These are phyloP conservation scores for Aphelenchoides bicaudatus DNA, from an alignment of 2,888 invertebrate species.

Conservation along the genomic window DNA sequence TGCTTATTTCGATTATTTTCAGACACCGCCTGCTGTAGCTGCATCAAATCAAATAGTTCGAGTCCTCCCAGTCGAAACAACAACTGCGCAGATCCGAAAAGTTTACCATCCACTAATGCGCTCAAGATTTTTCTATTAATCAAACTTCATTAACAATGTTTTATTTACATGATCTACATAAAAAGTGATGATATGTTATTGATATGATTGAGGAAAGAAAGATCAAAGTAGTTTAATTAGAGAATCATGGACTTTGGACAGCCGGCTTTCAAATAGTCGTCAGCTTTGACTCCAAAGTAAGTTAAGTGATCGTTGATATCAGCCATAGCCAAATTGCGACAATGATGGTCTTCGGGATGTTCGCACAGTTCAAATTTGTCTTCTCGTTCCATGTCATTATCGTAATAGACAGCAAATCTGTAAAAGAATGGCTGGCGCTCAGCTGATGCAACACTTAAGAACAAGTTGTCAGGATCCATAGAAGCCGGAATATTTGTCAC, in stretches of 20 bases:
- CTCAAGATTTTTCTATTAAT: constrained; percentile 5
- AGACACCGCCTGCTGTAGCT: not conserved
- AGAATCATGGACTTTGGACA: constrained; percentile 39
- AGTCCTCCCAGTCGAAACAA: not conserved
- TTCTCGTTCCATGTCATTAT: constrained; percentile 48
- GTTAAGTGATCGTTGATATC: constrained; percentile 54
- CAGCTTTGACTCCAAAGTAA: constrained; percentile 56
- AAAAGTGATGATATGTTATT: not conserved
- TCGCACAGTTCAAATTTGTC: constrained; percentile 42
- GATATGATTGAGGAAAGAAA: not conserved
- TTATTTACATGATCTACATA: not conserved
- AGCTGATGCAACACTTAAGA: constrained; percentile 45
- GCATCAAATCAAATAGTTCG: not conserved
- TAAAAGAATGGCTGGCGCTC: constrained; percentile 57
- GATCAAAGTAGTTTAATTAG: constrained; percentile 15
- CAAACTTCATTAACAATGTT: not conserved
- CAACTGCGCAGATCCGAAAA: not conserved
- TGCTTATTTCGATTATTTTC: too few relatives aligned
- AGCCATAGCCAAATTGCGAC: constrained; percentile 49
- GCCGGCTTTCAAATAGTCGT: constrained; percentile 49
- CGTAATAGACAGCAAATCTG: constrained; percentile 54
- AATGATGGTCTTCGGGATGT: constrained; percentile 55
- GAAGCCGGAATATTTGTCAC: constrained; percentile 57
- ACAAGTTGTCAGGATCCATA: constrained; percentile 45
- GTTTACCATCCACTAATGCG: constrained; percentile 11